Base-by-base conservation (phyloP, 2,888 invertebrate genomes). In the Lampropteryx suffumata region DNA sequence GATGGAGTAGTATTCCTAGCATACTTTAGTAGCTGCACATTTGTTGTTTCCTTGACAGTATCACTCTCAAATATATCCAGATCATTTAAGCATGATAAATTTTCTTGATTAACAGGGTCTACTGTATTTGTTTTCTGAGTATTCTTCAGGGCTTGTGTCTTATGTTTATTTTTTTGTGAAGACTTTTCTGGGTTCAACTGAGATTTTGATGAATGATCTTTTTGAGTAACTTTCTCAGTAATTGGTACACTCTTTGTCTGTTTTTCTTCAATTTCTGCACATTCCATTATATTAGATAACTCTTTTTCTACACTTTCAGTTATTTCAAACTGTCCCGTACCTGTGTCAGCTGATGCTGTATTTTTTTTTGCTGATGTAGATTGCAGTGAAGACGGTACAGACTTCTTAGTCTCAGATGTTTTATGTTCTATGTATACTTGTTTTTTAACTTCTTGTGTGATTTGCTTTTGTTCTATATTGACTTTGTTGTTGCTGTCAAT, bases 251-350 rank as follows among this genome's bases (percentile, higher is more conserved):
- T 58, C 54, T 59, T 60, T 6, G 55, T 32, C 1, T 21, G 39
- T 10, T 46, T 48, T 10, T 62, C 53, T 48, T 63, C 52, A 21
- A 49, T 59, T 17, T 72, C 65, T 29, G 63, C 69, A 69, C 69
- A 73, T 56, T 80, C 80, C 77, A 82, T 82, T 8, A 78, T 63
- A 44, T 74, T 76, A 24, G 79, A 80, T 34, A 87, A 57, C 61
- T 85, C 84, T 68, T 78, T 84, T 67, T 85, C 87, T 35, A 83
- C 76, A 79, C 84, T 88, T 55, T 81, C 82, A 51, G 87, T 84
- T 8, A 85, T 88, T 67, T 84, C 82, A 67, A 76, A 78, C 12
- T 79, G 76, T 40, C 64, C 81, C 32, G 79, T 77, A 43, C 67
- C 74, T 50, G 88, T 89, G 14, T 84, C 87, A 49, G 85, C 86